phyloP scores from a whole-genome alignment of 1,140 invertebrate species.

The Drosophila ercepeae region DNA sequence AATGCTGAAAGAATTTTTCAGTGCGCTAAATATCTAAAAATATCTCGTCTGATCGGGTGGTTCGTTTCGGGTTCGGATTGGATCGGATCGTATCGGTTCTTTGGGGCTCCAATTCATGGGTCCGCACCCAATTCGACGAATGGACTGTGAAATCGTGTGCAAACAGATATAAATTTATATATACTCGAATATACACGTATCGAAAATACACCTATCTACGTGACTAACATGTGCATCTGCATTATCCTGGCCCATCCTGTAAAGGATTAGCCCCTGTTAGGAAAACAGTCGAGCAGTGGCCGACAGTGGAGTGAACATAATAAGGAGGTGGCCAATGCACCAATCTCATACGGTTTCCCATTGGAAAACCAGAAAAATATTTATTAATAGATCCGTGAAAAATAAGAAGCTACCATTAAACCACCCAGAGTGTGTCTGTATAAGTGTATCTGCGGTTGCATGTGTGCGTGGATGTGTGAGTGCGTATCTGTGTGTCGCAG shows the following conservation, averaged over 20 bases:
- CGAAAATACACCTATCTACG: slow-evolving; percentile 10
- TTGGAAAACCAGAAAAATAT: slow-evolving; percentile 55
- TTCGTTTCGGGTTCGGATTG: slow-evolving; percentile 45
- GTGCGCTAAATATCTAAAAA: slow-evolving; percentile 84
- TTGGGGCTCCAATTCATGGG: slow-evolving; percentile 46
- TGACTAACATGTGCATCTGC: slow-evolving; percentile 16
- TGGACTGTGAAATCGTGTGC: slow-evolving; percentile 70
- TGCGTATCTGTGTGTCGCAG: slow-evolving; percentile 64
- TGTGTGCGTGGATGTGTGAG: slow-evolving; percentile 32
- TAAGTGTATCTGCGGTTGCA: slow-evolving; percentile 11
- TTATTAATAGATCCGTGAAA: slow-evolving; percentile 81
- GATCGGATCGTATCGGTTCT: slow-evolving; percentile 33
- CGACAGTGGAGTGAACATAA: slow-evolving; percentile 13
- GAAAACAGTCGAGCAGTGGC: slow-evolving; percentile 6
- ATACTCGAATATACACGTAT: slow-evolving; percentile 32
- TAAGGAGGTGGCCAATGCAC: slow-evolving; percentile 10
- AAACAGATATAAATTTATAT: slow-evolving; percentile 57
- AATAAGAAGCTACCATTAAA: slow-evolving; percentile 75
- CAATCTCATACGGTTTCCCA: slow-evolving; percentile 16
- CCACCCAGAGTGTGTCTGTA: not conserved
- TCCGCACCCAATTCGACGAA: slow-evolving; percentile 78
- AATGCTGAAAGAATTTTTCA: slow-evolving; percentile 78
- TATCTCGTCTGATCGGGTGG: slow-evolving; percentile 43
- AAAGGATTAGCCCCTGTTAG: slow-evolving; percentile 43
- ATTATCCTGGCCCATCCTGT: slow-evolving; percentile 59